These are phyloP conservation scores for Himalopsyche phryganea DNA, from an alignment of 1,140 invertebrate genomes.

Conservation along the genomic window DNA sequence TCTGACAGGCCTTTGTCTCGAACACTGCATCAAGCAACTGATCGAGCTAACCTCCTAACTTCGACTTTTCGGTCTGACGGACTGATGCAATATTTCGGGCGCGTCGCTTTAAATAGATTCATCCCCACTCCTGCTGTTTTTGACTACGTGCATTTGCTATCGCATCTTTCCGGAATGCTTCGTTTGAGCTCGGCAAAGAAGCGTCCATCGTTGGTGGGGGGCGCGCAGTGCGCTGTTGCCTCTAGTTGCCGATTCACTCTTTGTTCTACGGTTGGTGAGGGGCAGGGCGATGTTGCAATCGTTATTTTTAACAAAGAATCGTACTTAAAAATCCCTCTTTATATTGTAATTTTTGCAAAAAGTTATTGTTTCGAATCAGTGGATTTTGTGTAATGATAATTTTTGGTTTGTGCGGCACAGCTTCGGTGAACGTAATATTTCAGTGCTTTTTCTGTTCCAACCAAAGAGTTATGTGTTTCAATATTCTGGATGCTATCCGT, in stretches of 20 bases:
- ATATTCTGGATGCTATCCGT: too few species aligned
- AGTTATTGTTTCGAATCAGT: too few species aligned
- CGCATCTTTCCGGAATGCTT: constrained; percentile 8
- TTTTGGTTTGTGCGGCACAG: too few species aligned
- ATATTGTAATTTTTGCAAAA: too few species aligned
- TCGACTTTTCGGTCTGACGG: constrained; percentile 8
- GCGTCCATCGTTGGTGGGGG: constrained; percentile 9
- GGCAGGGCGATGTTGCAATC: constrained; percentile 19
- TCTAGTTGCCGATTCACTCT: constrained; percentile 22
- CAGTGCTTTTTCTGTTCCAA: too few species aligned
- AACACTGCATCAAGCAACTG: constrained; percentile 3
- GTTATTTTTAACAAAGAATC: too few species aligned
- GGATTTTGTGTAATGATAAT: too few species aligned
- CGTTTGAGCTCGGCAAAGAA: not conserved
- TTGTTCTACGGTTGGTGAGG: constrained; percentile 25
- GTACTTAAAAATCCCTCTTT: too few species aligned
- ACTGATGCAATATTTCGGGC: constrained; percentile 29
- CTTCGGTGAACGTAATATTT: too few species aligned
- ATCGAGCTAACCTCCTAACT: constrained; percentile 2
- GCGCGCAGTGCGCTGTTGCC: constrained; percentile 16
- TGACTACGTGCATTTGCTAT: constrained; percentile 21
- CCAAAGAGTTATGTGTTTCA: too few species aligned
- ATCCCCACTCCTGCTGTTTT: constrained; percentile 19
- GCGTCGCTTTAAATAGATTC: constrained; percentile 21
- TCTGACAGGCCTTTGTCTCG: constrained; percentile 18